Percentiles rank a stretch among this genome's conserved stretches.
Evolutionary conservation across 2,797 vertebrate species (phyloP).

Genomic region (Pipistrellus nathusii): DNA sequence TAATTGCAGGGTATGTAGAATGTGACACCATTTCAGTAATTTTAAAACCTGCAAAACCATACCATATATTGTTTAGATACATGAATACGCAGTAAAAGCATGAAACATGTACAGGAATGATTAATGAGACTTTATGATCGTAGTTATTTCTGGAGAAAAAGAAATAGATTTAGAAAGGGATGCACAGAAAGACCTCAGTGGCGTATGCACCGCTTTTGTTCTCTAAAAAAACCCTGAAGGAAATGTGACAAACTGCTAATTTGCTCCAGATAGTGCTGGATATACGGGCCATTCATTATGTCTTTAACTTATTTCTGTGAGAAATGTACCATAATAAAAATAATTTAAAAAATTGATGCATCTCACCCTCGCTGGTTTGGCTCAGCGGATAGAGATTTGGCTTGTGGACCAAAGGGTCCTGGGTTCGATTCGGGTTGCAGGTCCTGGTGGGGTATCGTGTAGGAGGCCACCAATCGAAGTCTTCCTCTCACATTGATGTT

Average conservation of each 20-base stretch:
- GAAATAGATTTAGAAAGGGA: neutral
- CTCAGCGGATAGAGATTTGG: too few relatives aligned
- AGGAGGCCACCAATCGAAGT: too few relatives aligned
- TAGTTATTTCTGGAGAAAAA: slow-evolving; percentile 47
- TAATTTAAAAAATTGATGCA: neutral
- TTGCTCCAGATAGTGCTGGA: neutral
- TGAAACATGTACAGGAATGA: slow-evolving; percentile 39
- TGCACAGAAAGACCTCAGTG: neutral
- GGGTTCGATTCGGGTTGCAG: too few relatives aligned
- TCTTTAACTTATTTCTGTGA: slow-evolving; percentile 33
- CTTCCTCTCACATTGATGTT: too few relatives aligned
- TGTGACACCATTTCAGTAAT: slow-evolving; percentile 29
- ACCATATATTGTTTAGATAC: slow-evolving; percentile 35
- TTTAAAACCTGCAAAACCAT: slow-evolving; percentile 55
- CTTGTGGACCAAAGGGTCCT: too few relatives aligned
- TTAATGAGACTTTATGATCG: neutral
- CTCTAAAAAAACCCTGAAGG: neutral
- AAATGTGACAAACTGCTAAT: slow-evolving; percentile 20
- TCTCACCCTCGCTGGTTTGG: neutral
- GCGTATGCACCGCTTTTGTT: neutral
- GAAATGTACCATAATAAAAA: slow-evolving; percentile 47
- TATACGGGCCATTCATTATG: neutral
- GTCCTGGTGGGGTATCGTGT: too few relatives aligned
- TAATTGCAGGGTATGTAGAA: neutral
- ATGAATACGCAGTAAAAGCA: slow-evolving; percentile 44